phyloP scores from a whole-genome alignment of 1,140 invertebrate genomes.

The Solen grandis region DNA sequence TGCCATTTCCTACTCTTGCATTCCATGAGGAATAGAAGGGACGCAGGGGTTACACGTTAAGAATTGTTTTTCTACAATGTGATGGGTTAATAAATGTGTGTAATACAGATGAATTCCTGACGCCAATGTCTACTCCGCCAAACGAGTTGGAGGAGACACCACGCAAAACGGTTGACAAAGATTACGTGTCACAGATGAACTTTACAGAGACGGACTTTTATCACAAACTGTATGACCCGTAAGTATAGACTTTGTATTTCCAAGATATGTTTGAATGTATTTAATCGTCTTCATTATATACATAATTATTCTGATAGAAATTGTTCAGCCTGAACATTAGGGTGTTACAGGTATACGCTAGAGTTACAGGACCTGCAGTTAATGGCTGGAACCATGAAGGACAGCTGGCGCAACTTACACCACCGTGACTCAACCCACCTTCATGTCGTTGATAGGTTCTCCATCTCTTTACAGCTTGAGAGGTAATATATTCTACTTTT shows the following conservation, averaged over 20 bases:
- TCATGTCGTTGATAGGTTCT: constrained; percentile 95
- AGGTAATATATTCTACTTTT: too few species aligned
- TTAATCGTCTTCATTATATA: too few species aligned
- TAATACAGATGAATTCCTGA: constrained; percentile 89
- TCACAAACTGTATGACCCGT: constrained; percentile 74
- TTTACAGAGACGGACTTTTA: constrained; percentile 57
- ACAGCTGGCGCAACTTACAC: constrained; percentile 94
- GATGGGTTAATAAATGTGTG: too few species aligned
- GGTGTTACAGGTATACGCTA: constrained; percentile 87
- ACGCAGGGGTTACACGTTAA: too few species aligned
- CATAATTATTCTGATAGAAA: too few species aligned
- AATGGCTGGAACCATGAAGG: constrained; percentile 91
- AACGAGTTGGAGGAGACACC: constrained; percentile 68
- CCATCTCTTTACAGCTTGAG: constrained; percentile 89
- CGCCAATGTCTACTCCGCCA: constrained; percentile 93
- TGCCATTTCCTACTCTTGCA: too few species aligned
- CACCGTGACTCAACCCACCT: constrained; percentile 88
- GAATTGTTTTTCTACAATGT: too few species aligned
- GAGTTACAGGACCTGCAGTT: constrained; percentile 94
- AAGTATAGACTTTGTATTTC: too few species aligned
- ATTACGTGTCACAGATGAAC: constrained; percentile 36
- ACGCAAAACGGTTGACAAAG: neutral
- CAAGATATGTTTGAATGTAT: too few species aligned
- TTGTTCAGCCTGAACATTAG: too few species aligned
- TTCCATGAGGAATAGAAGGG: too few species aligned